Evolutionary conservation across 2,797 vertebrate species (phyloP).

Genomic region (Brotula barbata): DNA sequence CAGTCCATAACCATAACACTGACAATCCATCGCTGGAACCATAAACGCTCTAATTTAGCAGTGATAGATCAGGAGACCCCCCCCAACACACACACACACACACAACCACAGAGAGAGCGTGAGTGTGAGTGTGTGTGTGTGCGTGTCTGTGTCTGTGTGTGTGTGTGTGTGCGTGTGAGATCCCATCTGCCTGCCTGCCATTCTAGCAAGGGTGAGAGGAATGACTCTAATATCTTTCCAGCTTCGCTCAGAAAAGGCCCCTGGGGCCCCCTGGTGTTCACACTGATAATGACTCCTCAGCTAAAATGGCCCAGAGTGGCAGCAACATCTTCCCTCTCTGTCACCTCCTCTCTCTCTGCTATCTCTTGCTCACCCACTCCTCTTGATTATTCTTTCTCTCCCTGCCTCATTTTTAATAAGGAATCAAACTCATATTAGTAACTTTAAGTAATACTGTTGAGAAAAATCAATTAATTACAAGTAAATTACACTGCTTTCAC

Average conservation of each 20-base stretch:
- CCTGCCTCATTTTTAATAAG: too few relatives aligned
- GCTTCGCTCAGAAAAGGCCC: not conserved
- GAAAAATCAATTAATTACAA: too few relatives aligned
- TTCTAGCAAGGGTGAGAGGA: not conserved
- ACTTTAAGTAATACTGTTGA: too few relatives aligned
- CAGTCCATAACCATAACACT: too few relatives aligned
- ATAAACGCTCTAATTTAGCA: too few relatives aligned
- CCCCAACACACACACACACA: too few relatives aligned
- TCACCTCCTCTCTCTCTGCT: not conserved
- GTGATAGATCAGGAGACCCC: too few relatives aligned
- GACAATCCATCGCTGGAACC: too few relatives aligned
- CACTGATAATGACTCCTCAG: slow-evolving; percentile 9
- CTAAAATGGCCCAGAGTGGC: slow-evolving; percentile 5
- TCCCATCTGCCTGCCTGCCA: not conserved
- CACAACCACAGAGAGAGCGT: too few relatives aligned
- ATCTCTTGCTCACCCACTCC: not conserved
- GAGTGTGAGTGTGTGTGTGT: not conserved
- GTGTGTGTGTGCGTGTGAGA: not conserved
- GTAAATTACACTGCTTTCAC: too few relatives aligned
- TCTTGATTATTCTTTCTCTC: not conserved
- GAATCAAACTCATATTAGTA: too few relatives aligned
- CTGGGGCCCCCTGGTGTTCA: not conserved
- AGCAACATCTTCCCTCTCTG: not conserved
- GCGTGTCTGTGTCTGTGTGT: slow-evolving; percentile 1
- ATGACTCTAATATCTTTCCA: not conserved